Base-by-base conservation (phyloP, 2,113 vertebrate genomes). In the Delphinus delphis region DNA sequence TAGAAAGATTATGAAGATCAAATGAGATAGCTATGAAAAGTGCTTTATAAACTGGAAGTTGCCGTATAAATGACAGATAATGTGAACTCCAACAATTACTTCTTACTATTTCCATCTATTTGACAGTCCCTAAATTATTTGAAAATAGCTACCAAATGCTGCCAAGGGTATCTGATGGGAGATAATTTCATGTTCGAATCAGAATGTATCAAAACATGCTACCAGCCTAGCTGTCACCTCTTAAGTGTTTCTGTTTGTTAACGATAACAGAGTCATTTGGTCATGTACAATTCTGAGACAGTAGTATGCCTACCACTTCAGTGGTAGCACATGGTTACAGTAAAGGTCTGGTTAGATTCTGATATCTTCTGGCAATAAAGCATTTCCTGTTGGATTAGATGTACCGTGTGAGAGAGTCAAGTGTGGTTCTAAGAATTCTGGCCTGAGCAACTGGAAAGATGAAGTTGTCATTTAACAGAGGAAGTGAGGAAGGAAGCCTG, bases 31-130 rank as follows among this genome's bases (percentile, higher is more conserved):
- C 79, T 12, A 71, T 13, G 1, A 77, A 47, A 83, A 67, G 31
- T 58, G 18, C 15, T 83, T 83, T 82, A 91, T 70, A 88, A 88
- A 73, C 68, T 91, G 0, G 67, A 97, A 89, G 20, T 47, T 62
- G 8, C 31, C 67, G 6, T 26, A 60, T 33, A 85, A 94, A 68
- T 44, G 96, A 90, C 9, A 88, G 14, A 50, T 60, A 79, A 83
- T 14, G 4, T 90, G 9, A 97, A 92, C 13, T 63, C 6, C 53
- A 74, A 83, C 4, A 79, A 74, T 58, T 31, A 82, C n/a, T 62
- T 95, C 41, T 94, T 81, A 67, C 31, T 70, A 53, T 67, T 95
- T 82, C 12, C 36, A 88, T 50, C 68, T 86, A 81, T n/a, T 88
- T 94, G 31, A 71, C 33, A 79, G 13, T 80, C 4, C 1, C 55